These are phyloP conservation scores for Polietes domitor DNA, from an alignment of 2,888 invertebrate genomes.

Conservation along the genomic window DNA sequence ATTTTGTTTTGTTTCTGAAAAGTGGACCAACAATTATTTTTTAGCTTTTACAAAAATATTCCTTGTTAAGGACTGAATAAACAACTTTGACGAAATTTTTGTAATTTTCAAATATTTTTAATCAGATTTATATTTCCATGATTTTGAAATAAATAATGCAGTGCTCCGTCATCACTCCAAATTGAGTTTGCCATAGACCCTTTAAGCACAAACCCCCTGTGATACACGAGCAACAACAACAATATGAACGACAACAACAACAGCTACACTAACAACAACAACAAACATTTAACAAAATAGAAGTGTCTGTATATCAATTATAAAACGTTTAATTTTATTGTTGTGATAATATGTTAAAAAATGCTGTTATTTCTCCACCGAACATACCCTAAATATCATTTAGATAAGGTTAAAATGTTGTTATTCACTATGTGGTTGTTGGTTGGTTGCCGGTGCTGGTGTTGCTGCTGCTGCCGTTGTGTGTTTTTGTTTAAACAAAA, in stretches of 20 bases:
- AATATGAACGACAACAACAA: slow-evolving; percentile 5
- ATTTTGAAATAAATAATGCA: too few relatives aligned
- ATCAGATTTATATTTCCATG: too few relatives aligned
- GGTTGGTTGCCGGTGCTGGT: neutral
- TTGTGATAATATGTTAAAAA: slow-evolving; percentile 73
- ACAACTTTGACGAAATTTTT: too few relatives aligned
- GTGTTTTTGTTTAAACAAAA: slow-evolving; percentile 10
- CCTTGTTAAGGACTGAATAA: too few relatives aligned
- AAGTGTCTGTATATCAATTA: slow-evolving; percentile 73
- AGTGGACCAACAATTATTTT: too few relatives aligned
- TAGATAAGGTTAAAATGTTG: slow-evolving; percentile 48
- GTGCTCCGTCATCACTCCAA: slow-evolving; percentile 5
- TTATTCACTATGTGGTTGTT: neutral
- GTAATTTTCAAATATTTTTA: too few relatives aligned
- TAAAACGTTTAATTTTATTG: slow-evolving; percentile 78
- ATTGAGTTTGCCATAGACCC: neutral
- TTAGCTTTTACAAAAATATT: too few relatives aligned
- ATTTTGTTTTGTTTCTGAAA: too few relatives aligned
- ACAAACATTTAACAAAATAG: slow-evolving; percentile 26
- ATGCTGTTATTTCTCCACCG: neutral
- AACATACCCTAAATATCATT: slow-evolving; percentile 53
- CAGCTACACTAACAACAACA: neutral
- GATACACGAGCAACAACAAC: neutral
- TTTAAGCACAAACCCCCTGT: slow-evolving; percentile 11
- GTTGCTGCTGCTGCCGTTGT: neutral